A percentile compares a stretch with the other conserved stretches of the same genome.
These are phyloP conservation scores for Folsomia candida DNA, from an alignment of 2,888 invertebrate species.

Conservation along the genomic window DNA sequence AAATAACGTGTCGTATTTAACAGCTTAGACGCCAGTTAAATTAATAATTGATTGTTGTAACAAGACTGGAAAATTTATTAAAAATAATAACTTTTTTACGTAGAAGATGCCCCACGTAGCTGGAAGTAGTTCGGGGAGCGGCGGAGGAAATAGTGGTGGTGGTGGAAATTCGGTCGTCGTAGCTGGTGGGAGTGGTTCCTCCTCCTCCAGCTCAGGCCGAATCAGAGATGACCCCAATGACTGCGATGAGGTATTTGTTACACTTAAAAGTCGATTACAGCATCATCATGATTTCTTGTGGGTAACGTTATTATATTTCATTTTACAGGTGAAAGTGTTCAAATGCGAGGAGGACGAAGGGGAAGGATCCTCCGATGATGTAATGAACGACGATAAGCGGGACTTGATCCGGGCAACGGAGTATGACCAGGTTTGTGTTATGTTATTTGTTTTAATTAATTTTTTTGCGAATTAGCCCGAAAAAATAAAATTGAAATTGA, in stretches of 20 bases:
- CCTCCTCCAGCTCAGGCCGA: conserved; percentile 34
- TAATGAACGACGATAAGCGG: conserved; percentile 50
- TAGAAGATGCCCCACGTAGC: conserved; percentile 17
- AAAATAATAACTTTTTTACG: too few relatives aligned
- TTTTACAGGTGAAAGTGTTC: conserved; percentile 47
- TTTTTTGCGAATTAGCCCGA: too few relatives aligned
- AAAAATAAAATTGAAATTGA: too few relatives aligned
- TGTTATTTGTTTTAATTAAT: too few relatives aligned
- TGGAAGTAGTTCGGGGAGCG: background rate
- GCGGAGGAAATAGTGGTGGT: background rate
- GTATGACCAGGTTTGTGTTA: conserved; percentile 50
- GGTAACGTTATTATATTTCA: too few relatives aligned
- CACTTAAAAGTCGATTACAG: too few relatives aligned
- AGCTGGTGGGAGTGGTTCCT: conserved; percentile 37
- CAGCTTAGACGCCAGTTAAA: too few relatives aligned
- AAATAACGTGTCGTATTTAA: too few relatives aligned
- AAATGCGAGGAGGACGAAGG: conserved; percentile 49
- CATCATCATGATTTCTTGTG: too few relatives aligned
- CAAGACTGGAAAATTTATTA: too few relatives aligned
- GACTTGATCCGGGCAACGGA: conserved; percentile 49
- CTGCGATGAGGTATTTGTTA: conserved; percentile 50
- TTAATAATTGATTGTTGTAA: too few relatives aligned
- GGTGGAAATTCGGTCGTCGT: conserved; percentile 37
- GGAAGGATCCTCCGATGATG: conserved; percentile 50
- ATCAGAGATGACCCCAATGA: conserved; percentile 50